Conservation (phyloP, 2,888 invertebrate genomes). For the Agrotis ipsilon region DNA sequence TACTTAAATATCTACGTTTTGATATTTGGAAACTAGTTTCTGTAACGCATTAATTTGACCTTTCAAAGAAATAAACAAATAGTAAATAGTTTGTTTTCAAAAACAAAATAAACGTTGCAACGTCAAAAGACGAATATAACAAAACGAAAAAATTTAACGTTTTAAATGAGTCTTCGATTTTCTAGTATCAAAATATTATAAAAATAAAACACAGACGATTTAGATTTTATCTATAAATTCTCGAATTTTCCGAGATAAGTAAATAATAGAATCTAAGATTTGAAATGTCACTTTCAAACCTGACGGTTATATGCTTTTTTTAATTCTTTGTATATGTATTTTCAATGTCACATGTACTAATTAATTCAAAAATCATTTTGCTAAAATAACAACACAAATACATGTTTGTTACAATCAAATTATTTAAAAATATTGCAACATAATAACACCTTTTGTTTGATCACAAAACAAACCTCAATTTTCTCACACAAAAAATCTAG, state of each 20-base stretch:
- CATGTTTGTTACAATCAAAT: slow-evolving; percentile 3
- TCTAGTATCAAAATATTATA: too few species aligned
- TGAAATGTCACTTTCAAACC: background rate
- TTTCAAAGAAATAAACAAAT: slow-evolving; percentile 22
- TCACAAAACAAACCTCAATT: slow-evolving; percentile 11
- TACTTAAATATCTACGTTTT: background rate
- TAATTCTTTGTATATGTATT: background rate
- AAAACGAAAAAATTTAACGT: background rate
- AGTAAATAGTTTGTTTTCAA: background rate
- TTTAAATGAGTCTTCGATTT: too few species aligned
- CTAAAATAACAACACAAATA: background rate
- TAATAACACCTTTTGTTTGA: slow-evolving; percentile 35
- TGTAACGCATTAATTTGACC: slow-evolving; percentile 42
- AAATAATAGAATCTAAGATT: background rate
- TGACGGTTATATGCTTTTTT: background rate
- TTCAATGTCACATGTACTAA: slow-evolving; percentile 1
- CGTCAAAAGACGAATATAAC: background rate
- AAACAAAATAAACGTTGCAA: slow-evolving; percentile 12
- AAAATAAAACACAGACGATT: too few species aligned
- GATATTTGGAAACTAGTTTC: slow-evolving; percentile 29
- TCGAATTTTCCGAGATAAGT: background rate
- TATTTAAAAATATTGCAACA: slow-evolving; percentile 30
- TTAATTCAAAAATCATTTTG: too few species aligned
- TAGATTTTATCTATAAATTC: background rate
- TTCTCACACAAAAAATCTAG: slow-evolving; percentile 20